Conservation (phyloP, 1,140 invertebrate genomes). For the Brachionus angularis region DNA sequence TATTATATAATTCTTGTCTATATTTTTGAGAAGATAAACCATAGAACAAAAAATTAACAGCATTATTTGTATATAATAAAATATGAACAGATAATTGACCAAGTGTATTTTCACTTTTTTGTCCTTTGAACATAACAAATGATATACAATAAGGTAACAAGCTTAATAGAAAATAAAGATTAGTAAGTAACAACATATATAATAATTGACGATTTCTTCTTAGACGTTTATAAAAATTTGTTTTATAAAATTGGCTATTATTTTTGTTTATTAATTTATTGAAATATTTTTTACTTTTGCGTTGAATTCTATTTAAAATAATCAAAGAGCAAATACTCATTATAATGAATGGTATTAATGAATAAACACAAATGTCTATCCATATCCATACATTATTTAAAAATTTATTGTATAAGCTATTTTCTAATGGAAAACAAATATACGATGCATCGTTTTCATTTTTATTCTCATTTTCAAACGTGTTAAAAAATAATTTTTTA, state of each 20-base stretch:
- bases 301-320: neutral
- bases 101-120: conserved; percentile 5
- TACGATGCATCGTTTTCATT: neutral
- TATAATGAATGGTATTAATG: conserved; percentile 33
- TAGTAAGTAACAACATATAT: conserved; percentile 33
- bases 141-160: conserved; percentile 23
- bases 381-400: conserved; percentile 25
- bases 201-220: conserved; percentile 23
- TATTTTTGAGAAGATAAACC: conserved; percentile 31
- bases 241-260: neutral
- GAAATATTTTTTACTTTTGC: conserved; percentile 37
- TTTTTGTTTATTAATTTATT: conserved; percentile 5
- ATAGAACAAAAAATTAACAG: conserved; percentile 39
- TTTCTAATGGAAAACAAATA: conserved; percentile 16
- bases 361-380: conserved; percentile 22
- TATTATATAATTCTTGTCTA: conserved; percentile 25
- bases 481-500: too few relatives aligned
- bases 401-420: neutral
- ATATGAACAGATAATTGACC: conserved; percentile 20
- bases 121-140: conserved; percentile 33
- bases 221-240: conserved; percentile 10
- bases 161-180: conserved; percentile 35
- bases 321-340: conserved; percentile 27
- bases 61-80: conserved; percentile 31
- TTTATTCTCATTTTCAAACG: too few relatives aligned